Evolutionary conservation across 2,888 invertebrate species (phyloP), one percentile per base, ranked within the genome.

Genomic region (Drosophila greeni): DNA sequence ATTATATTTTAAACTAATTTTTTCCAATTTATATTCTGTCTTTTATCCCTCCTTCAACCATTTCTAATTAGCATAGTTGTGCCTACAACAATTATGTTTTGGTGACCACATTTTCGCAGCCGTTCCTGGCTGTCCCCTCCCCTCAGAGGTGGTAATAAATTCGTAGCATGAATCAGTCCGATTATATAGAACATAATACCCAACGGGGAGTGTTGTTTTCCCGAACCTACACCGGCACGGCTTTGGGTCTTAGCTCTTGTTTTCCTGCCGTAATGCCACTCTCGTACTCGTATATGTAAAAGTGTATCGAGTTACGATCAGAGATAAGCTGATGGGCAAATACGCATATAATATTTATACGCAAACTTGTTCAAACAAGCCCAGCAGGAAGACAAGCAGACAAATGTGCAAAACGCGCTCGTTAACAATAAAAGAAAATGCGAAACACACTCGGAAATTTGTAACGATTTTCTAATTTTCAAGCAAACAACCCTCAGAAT

Each of bases 271-370:
- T 66, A 45, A 45, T 45, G 42, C 58, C 48, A 52, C 40, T 52
- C 43, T 8, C 20, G 2, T 3, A 5, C 55, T 36, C 16, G 6
- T 42, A 36, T 65, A 62, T 62, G 62, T 62, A 62, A 53, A 65
- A 62, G 84, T 82, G 84, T 88, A 88, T 88, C 87, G 83, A 82
- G 85, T 88, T 88, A 87, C 88, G 86, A 88, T 88, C 88, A 62
- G 55, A 80, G 88, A 88, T 88, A 88, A 88, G 87, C 88, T 82
- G 85, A 85, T 85, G 85, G 65, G 79, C 87, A 87, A 87, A 88
- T 87, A 88, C 76, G 68, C 59, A 47, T 80, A 84, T 74, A 82
- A 84, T 85, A 72, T 81, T 83, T 80, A 82, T 84, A 80, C 81
- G 85, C 78, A 84, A 84, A 80, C 83, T 80, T 80, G 83, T 68